Percentiles rank a stretch among this genome's conserved stretches.
phyloP scores from a whole-genome alignment of 30 jellyfish, hydroid and myxozoan species.

The Catostylus mosaicus region DNA sequence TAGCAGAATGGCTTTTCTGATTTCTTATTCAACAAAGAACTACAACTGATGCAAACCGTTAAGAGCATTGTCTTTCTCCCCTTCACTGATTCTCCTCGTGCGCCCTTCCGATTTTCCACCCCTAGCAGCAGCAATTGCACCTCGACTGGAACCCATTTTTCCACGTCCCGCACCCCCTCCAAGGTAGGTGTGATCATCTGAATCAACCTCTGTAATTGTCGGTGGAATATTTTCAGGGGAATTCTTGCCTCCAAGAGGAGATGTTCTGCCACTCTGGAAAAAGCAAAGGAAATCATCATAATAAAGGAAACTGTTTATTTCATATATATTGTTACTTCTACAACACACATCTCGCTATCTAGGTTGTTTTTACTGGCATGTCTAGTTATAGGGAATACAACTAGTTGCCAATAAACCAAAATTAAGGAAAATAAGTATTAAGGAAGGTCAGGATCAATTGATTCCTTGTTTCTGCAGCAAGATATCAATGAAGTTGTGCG shows the following conservation, averaged over 20 bases:
- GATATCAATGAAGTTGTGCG: too few relatives aligned
- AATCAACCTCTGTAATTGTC: constrained; percentile 86
- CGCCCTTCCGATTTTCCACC: constrained; percentile 50
- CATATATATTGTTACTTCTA: too few relatives aligned
- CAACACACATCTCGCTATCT: too few relatives aligned
- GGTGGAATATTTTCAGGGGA: constrained; percentile 96
- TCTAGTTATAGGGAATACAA: too few relatives aligned
- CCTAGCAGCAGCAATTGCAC: constrained; percentile 67
- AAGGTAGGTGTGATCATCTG: constrained; percentile 56
- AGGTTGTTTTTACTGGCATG: too few relatives aligned
- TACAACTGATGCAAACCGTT: constrained; percentile 6
- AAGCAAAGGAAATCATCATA: background rate
- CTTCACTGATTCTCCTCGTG: constrained; percentile 73
- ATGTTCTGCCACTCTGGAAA: constrained; percentile 80
- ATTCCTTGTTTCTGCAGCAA: too few relatives aligned
- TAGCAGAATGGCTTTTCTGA: too few relatives aligned
- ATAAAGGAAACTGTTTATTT: too few relatives aligned
- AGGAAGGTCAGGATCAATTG: too few relatives aligned
- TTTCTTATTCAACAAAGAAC: background rate
- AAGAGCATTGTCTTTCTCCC: constrained; percentile 69
- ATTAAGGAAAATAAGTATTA: too few relatives aligned
- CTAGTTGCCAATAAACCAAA: too few relatives aligned
- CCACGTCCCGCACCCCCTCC: constrained; percentile 84
- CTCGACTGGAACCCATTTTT: constrained; percentile 75
- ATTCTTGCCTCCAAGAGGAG: constrained; percentile 76